Conservation (phyloP, 2,888 invertebrate species). For the Athalia rosae region DNA sequence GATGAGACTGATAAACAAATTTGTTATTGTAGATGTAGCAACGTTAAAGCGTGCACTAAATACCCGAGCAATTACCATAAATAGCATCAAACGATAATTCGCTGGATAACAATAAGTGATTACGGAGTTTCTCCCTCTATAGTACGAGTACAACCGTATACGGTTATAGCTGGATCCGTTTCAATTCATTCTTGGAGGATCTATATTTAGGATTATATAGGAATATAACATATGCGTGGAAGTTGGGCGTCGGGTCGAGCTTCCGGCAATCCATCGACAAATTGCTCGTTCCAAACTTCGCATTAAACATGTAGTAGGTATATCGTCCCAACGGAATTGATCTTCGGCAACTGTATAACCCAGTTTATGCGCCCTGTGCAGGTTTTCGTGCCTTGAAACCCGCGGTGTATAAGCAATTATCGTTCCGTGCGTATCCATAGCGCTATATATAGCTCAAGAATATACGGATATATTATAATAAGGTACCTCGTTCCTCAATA, state of each 20-base stretch:
- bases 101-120: slow-evolving; percentile 29
- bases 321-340: slow-evolving; percentile 21
- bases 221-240: slow-evolving; percentile 31
- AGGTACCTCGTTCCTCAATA: slow-evolving; percentile 9
- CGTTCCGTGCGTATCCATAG: slow-evolving; percentile 20
- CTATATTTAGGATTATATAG: slow-evolving; percentile 29
- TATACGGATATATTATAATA: not conserved
- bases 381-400: slow-evolving; percentile 25
- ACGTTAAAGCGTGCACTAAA: slow-evolving; percentile 6
- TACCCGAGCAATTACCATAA: slow-evolving; percentile 24
- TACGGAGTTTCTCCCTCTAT: slow-evolving; percentile 36
- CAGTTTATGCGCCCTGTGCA: slow-evolving; percentile 13
- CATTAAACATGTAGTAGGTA: not conserved
- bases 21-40: not conserved
- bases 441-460: no score
- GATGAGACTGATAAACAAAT: not conserved
- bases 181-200: not conserved
- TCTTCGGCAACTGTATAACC: slow-evolving; percentile 26
- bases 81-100: slow-evolving; percentile 20
- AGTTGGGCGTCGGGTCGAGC: slow-evolving; percentile 22
- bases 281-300: slow-evolving; percentile 22
- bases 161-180: not conserved
- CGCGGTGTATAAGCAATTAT: slow-evolving; percentile 20
- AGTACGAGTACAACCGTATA: slow-evolving; percentile 20
- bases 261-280: slow-evolving; percentile 42